A percentile compares a stretch with the other conserved stretches of the same genome.
Conservation (phyloP, 2,797 vertebrate genomes). For the Helostoma temminkii region DNA sequence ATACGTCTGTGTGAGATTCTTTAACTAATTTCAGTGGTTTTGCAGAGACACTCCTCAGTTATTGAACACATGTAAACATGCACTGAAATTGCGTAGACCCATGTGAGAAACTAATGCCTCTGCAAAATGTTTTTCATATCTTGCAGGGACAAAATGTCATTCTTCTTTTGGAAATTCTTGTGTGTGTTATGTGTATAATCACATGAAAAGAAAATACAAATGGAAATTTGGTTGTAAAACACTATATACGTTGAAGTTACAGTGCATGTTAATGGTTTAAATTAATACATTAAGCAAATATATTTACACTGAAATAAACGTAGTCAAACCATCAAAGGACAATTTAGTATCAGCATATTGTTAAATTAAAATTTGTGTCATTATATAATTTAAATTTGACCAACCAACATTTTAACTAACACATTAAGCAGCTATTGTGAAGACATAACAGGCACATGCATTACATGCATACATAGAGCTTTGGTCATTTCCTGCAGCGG, state of each 20-base stretch:
- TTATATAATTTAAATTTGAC: too few relatives aligned
- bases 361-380: too few relatives aligned
- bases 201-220: too few relatives aligned
- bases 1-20: conserved; percentile 16
- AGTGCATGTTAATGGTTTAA: too few relatives aligned
- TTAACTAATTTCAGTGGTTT: conserved; percentile 7
- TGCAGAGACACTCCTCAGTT: conserved; percentile 23
- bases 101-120: not conserved
- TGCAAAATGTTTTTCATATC: not conserved
- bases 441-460: conserved; percentile 29
- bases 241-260: too few relatives aligned
- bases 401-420: not conserved
- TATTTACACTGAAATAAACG: too few relatives aligned
- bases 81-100: conserved; percentile 24
- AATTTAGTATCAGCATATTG: too few relatives aligned
- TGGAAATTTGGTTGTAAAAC: too few relatives aligned
- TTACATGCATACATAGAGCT: conserved; percentile 29
- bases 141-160: not conserved
- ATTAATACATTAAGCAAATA: too few relatives aligned
- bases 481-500: conserved; percentile 59
- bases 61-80: conserved; percentile 35
- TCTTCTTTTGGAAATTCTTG: not conserved
- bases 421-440: conserved; percentile 24
- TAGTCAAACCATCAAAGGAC: too few relatives aligned
- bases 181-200: too few relatives aligned